These are phyloP conservation scores for Turritopsis dohrnii DNA, from an alignment of 30 jellyfish, hydroid and myxozoan species.

Conservation along the genomic window DNA sequence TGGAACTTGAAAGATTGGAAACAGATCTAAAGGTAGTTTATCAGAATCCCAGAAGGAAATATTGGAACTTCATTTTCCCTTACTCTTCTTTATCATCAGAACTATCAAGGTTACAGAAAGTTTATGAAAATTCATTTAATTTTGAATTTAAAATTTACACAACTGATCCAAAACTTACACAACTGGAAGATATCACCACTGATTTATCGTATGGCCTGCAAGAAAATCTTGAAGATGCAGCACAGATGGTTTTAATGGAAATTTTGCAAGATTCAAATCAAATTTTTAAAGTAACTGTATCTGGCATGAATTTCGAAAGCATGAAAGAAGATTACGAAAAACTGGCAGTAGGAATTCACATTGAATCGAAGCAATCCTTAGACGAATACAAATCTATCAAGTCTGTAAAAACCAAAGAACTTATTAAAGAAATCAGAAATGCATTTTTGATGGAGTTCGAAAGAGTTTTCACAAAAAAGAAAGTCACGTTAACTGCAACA, in stretches of 20 bases:
- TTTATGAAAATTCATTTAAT: neutral
- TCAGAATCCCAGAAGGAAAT: neutral
- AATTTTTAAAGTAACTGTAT: neutral
- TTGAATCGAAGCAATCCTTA: neutral
- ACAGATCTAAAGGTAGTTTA: neutral
- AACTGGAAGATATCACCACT: neutral
- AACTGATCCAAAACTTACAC: neutral
- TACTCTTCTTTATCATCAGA: neutral
- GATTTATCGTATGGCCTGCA: neutral
- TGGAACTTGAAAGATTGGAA: neutral
- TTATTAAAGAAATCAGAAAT: no score
- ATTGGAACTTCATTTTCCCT: neutral
- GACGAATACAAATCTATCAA: neutral
- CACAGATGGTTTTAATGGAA: neutral
- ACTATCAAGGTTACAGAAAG: neutral
- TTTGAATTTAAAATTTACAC: neutral
- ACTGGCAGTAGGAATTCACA: neutral
- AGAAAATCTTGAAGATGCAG: neutral
- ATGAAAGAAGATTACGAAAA: neutral
- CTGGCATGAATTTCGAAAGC: neutral
- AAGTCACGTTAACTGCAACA: neutral
- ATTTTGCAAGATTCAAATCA: neutral
- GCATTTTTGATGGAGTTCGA: neutral
- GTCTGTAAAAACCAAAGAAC: neutral
- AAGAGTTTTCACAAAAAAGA: neutral